Percentiles rank a stretch among this genome's conserved stretches.
phyloP scores from a whole-genome alignment of 1,140 invertebrate genomes.

The Bradynema listronoti region DNA sequence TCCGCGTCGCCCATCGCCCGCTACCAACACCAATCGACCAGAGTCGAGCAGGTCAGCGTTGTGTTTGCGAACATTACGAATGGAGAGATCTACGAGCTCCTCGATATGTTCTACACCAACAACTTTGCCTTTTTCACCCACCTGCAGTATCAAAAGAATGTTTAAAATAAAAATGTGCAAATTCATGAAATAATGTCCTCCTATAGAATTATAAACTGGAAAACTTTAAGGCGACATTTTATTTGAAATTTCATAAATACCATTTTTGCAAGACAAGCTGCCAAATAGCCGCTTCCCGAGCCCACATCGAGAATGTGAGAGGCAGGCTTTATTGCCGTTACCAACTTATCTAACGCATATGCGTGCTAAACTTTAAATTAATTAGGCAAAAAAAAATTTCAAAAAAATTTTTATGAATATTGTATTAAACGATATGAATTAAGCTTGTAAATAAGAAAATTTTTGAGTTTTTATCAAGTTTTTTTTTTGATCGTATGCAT shows the following conservation, averaged over 20 bases:
- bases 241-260: no score
- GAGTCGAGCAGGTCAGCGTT: slow-evolving; percentile 67
- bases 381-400: no score
- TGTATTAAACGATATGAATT: no score
- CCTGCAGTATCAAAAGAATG: slow-evolving; percentile 50
- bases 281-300: slow-evolving; percentile 87
- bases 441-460: no score
- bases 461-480: no score
- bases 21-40: slow-evolving; percentile 65
- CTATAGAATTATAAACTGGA: no score
- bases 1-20: slow-evolving; percentile 77
- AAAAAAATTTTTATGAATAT: no score
- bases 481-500: no score
- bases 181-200: no score
- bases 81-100: slow-evolving; percentile 71
- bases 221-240: no score
- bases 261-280: slow-evolving; percentile 86
- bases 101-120: slow-evolving; percentile 88
- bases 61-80: slow-evolving; percentile 72
- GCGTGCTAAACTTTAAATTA: slow-evolving; percentile 68
- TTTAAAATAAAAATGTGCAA: slow-evolving; percentile 6
- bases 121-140: slow-evolving; percentile 69
- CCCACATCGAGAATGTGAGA: slow-evolving; percentile 82
- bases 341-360: slow-evolving; percentile 79
- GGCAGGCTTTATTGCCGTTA: slow-evolving; percentile 71